Base-by-base conservation (phyloP, 2,888 invertebrate species). In the Hypsopygia costalis region DNA sequence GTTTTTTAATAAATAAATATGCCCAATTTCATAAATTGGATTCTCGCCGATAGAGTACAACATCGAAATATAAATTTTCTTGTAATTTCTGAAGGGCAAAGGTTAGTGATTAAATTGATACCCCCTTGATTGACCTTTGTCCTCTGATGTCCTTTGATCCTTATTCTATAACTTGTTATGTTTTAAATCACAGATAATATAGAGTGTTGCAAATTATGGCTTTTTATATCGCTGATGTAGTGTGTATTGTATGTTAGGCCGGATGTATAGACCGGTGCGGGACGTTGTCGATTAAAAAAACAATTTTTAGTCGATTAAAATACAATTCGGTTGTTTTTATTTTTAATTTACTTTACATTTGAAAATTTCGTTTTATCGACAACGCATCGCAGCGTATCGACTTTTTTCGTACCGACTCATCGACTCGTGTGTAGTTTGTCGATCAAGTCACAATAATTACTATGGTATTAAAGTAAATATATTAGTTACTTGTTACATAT, bases 401-500 rank as follows among this genome's bases (percentile, higher is more conserved):
- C 16, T 16, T 56, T 55, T 81, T 85, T 81, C 85, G 73, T 82
- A 85, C 69, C 58, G 69, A 80, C 62, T 80, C 71, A 74, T 55
- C 38, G 25, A 75, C 70, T 61, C 60, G 69, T 80, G 79, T 85
- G 82, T 75, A 81, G 74, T 66, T 68, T 64, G 69, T 69, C 56
- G 62, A 63, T 60, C 54, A 55, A 54, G 58, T 73, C 81, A 83
- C 81, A 81, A 86, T 85, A 85, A 85, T 79, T 73, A 80, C 55
- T 58, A 69, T 62, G 64, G 65, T 71, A 78, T 69, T 74, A 71
- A 72, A 76, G 68, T 75, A 69, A 63, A 3, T 2, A 69, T 76
- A 81, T 83, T 86, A 87, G 83, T 86, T 85, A 86, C 79, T 87
- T 87, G 87, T 87, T 88, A 81, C 68, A 66, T 75, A 62, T 71